A percentile compares a stretch with the other conserved stretches of the same genome.
phyloP scores from a whole-genome alignment of 2,888 invertebrate genomes.

The Eupithecia subfuscata region DNA sequence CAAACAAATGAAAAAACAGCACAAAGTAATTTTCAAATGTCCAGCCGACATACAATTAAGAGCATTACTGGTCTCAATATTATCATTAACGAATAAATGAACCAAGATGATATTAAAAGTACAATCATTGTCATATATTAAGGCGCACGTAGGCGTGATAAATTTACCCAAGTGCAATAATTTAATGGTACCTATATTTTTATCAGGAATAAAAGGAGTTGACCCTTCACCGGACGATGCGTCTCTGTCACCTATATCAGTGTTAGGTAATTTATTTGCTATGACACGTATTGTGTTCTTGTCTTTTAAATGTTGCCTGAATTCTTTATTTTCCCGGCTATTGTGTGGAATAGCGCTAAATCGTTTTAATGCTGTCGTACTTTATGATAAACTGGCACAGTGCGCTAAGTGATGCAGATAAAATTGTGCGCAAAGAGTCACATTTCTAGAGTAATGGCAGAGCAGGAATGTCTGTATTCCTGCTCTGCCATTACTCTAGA shows the following conservation, averaged over 20 bases:
- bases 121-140: constrained; percentile 48
- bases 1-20: neutral
- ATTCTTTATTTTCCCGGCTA: constrained; percentile 65
- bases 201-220: constrained; percentile 57
- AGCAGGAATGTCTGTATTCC: neutral
- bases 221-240: constrained; percentile 60
- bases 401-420: constrained; percentile 52
- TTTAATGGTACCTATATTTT: constrained; percentile 65
- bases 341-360: constrained; percentile 58
- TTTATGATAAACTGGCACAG: constrained; percentile 52
- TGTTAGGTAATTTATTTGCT: constrained; percentile 72
- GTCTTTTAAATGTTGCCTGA: constrained; percentile 50
- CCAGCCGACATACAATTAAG: constrained; percentile 22
- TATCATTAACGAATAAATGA: constrained; percentile 24
- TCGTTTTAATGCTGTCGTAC: constrained; percentile 59
- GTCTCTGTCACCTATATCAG: constrained; percentile 65
- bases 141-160: constrained; percentile 53
- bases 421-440: constrained; percentile 24
- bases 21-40: neutral
- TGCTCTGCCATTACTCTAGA: too few relatives aligned
- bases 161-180: constrained; percentile 55
- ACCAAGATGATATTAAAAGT: constrained; percentile 48
- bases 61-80: constrained; percentile 20
- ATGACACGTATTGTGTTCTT: constrained; percentile 70
- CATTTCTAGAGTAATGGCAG: constrained; percentile 1